Base-by-base conservation (phyloP, 2,888 invertebrate species). In the Sinohyriopsis cumingii region DNA sequence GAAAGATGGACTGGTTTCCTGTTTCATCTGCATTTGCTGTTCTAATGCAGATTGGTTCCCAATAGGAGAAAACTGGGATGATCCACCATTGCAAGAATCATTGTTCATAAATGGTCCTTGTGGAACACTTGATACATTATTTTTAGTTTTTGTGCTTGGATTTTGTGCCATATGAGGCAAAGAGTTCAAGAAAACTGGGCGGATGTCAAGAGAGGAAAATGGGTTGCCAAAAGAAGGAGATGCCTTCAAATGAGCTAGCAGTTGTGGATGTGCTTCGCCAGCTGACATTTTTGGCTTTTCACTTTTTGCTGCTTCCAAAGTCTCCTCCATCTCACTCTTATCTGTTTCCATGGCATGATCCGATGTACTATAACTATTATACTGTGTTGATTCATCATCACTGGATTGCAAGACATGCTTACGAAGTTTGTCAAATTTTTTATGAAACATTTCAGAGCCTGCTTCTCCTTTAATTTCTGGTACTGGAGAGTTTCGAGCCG, bases 401-500 rank as follows among this genome's bases (percentile, higher is more conserved):
- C 65, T 71, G 57, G 60, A 59, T 59, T 59, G 54, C 59, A 67
- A 67, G 72, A 71, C 67, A 45, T 82, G 80, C 63, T 85, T 85
- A 25, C 86, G 73, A 56, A 86, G 68, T 67, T 85, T 86, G 75
- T 86, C 86, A 81, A 86, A 86, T 65, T 86, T 86, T 68, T 86
- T 86, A 71, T 86, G 86, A 55, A 78, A 81, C 57, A 79, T 63
- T 63, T 77, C 75, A 20, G 24, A 57, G 12, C 71, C 73, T 63
- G 28, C 24, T 4, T 53, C n/a, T 33, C 33, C 25, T 72, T 69
- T 69, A 20, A 54, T 55, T 69, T 77, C 77, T 28, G 56, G 61
- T 24, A 69, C 69, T 22, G 74, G 75, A 65, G 72, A 73, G 63
- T 57, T 77, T 55, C 74, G 61, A 18, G 69, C 61, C 15, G 70